Conservation (phyloP, 2,797 vertebrate genomes). For the Aphelocoma californica region DNA sequence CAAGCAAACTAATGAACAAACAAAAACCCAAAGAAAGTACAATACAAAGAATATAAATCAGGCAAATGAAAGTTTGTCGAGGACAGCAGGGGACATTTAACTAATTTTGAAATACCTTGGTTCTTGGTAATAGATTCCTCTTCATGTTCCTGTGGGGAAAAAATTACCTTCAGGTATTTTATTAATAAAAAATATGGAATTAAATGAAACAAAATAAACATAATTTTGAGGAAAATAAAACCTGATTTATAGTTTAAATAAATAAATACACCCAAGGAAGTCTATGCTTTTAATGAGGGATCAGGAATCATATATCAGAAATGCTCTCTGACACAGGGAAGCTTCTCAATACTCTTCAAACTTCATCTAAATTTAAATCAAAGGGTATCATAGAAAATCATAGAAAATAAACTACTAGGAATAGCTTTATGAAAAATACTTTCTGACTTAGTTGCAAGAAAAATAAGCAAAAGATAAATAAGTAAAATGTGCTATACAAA, state of each 20-base stretch:
- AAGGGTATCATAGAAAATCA: rapidly evolving
- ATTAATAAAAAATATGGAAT: neutral
- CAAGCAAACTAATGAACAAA: neutral
- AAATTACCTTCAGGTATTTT: neutral
- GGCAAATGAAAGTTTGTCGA: neutral
- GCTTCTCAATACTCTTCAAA: neutral
- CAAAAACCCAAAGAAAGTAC: rapidly evolving
- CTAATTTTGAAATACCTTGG: neutral
- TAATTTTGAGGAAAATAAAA: neutral
- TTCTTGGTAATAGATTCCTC: neutral
- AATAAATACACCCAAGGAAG: neutral
- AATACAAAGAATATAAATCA: neutral
- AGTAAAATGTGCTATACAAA: neutral
- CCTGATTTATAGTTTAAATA: neutral
- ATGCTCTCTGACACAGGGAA: rapidly evolving
- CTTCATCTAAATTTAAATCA: neutral
- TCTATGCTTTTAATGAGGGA: neutral
- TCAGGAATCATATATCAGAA: neutral
- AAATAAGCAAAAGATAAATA: neutral
- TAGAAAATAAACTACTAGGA: neutral
- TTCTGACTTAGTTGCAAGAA: neutral
- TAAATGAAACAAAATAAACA: neutral
- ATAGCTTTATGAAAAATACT: neutral
- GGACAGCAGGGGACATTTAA: neutral
- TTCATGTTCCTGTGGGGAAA: neutral